Evolutionary conservation across 1,140 invertebrate species (phyloP).

Genomic region (Aphidius gifuensis): DNA sequence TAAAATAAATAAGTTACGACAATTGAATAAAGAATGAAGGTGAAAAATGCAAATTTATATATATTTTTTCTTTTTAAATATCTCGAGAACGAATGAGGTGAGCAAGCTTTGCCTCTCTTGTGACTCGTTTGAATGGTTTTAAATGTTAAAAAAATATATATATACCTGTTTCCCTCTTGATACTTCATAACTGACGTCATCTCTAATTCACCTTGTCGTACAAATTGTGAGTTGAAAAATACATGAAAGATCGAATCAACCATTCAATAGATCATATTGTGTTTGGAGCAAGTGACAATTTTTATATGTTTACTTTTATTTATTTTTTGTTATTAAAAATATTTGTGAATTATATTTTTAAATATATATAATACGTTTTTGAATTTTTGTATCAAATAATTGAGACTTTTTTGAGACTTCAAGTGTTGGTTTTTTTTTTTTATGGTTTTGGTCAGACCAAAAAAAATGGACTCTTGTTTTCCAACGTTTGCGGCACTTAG

Average conservation of each 20-base stretch:
- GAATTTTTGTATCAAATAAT: too few species aligned
- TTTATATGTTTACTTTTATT: background rate
- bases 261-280: constrained; percentile 17
- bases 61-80: too few species aligned
- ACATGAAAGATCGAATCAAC: constrained; percentile 17
- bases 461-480: constrained; percentile 55
- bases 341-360: too few species aligned
- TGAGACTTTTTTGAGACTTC: too few species aligned
- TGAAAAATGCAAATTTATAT: too few species aligned
- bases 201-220: constrained; percentile 31
- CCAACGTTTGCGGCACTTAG: constrained; percentile 52
- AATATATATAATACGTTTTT: too few species aligned
- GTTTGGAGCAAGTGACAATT: background rate
- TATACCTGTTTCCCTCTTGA: constrained; percentile 16
- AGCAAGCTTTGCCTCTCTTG: background rate
- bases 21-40: too few species aligned
- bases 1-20: too few species aligned
- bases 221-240: background rate
- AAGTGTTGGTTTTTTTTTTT: background rate
- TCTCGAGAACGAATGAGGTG: background rate
- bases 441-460: background rate
- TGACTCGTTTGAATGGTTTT: background rate
- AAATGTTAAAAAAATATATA: background rate
- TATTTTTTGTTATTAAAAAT: background rate
- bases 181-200: constrained; percentile 24